Base-by-base conservation (phyloP, 2,797 vertebrate species). In the Amniataba percoides region DNA sequence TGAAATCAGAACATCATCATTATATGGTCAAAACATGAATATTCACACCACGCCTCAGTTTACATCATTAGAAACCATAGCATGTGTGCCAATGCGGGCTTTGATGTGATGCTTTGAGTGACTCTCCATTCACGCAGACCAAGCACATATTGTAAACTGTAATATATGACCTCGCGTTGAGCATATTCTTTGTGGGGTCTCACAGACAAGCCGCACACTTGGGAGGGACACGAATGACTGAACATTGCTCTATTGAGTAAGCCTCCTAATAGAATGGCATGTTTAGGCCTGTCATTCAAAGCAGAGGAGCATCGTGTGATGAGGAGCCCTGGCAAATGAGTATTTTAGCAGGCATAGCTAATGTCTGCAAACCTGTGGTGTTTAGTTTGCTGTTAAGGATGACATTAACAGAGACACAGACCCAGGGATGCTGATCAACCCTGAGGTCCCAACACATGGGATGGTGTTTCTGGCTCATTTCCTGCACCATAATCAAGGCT, bases 391-490 rank as follows among this genome's bases (percentile, higher is more conserved):
- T 94, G 92, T 91, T 94, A 91, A 92, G 91, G 90, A 91, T 82
- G 90, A 88, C 92, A 94, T 92, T 93, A 93, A 89, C 90, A 87
- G 80, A 90, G 86, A 90, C 78, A 78, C 80, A 93, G 86, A 87
- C 89, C 78, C 79, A 77, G 83, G 87, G 86, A 91, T 90, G 88
- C 80, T 88, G 88, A 89, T 93, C 87, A 92, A 93, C 89, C 92
- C 89, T 23, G 85, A 90, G 92, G 90, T 91, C 89, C 88, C 89
- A 90, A 93, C 91, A 91, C 87, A 87, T 90, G 92, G 92, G 91
- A 94, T 93, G 93, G 89, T 83, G 88, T 94, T 93, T 92, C 92
- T 94, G 94, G 87, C 91, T 95, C 93, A 94, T 95, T 94, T 95
- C 93, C 91, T 93, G 85, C 89, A 77, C 87, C 88, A 87, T 93